A percentile compares a stretch with the other conserved stretches of the same genome.
phyloP scores from a whole-genome alignment of 2,888 invertebrate genomes.

The Phyto melanocephala region DNA sequence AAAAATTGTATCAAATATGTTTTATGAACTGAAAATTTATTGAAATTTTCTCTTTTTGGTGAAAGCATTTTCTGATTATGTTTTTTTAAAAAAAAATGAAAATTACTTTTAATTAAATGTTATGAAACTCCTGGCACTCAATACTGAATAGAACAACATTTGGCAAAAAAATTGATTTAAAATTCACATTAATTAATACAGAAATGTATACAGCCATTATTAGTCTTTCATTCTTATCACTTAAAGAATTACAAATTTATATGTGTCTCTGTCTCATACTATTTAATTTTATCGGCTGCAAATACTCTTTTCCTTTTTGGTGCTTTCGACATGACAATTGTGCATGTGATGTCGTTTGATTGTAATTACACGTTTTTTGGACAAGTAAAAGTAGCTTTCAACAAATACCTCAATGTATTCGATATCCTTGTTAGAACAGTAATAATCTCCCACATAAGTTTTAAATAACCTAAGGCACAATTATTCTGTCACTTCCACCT shows the following conservation, averaged over 20 bases:
- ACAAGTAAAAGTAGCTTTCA: background rate
- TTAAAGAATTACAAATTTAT: background rate
- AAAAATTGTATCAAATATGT: too few species aligned
- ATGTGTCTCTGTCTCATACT: background rate
- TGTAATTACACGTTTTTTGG: constrained; percentile 7
- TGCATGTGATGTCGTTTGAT: background rate
- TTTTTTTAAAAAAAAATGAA: too few species aligned
- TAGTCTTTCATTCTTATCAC: background rate
- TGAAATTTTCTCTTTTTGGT: too few species aligned
- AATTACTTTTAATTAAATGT: too few species aligned
- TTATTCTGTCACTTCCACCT: constrained; percentile 1
- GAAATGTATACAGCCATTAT: background rate
- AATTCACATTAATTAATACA: too few species aligned
- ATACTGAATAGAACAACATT: too few species aligned
- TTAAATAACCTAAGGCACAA: constrained; percentile 1
- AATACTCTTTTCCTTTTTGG: background rate
- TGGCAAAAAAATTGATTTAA: too few species aligned
- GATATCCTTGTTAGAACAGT: constrained; percentile 25
- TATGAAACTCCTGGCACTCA: too few species aligned
- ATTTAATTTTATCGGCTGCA: background rate
- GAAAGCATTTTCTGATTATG: too few species aligned
- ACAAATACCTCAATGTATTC: constrained; percentile 1
- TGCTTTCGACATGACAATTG: constrained; percentile 9
- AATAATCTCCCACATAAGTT: constrained; percentile 30
- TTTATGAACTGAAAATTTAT: too few species aligned